phyloP scores from a whole-genome alignment of 2,797 vertebrate genomes.

The Hafferia zeledoni region DNA sequence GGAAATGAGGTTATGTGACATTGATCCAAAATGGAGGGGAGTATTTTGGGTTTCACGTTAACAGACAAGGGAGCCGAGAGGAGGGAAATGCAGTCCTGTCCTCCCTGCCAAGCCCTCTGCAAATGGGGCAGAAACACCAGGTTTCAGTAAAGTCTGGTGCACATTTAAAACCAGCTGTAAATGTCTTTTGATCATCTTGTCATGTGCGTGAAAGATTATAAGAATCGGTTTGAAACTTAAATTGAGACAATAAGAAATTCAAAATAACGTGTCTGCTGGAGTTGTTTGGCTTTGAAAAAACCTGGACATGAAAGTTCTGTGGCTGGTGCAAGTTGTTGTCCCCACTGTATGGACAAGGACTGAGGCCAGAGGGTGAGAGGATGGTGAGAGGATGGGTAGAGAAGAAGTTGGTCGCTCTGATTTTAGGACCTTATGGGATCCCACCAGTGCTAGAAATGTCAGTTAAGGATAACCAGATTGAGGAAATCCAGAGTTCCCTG shows the following conservation, averaged over 20 bases:
- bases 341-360: background rate
- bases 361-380: background rate
- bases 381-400: background rate
- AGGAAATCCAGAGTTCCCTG: conserved; percentile 6
- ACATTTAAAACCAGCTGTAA: conserved; percentile 12
- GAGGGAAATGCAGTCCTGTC: conserved; percentile 35
- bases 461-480: background rate
- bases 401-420: background rate
- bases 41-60: conserved; percentile 58
- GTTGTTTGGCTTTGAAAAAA: background rate
- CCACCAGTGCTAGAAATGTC: background rate
- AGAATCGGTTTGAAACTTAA: background rate
- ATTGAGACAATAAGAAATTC: background rate
- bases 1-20: conserved; percentile 78
- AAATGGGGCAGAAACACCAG: conserved; percentile 40
- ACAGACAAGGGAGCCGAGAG: conserved; percentile 31
- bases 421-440: background rate
- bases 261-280: background rate
- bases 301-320: background rate
- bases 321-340: background rate
- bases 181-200: conserved; percentile 24
- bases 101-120: conserved; percentile 27
- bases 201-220: background rate
- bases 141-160: background rate
- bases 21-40: conserved; percentile 73